Base-by-base conservation (phyloP, 30 jellyfish, hydroid and myxozoan genomes). In the Chrysaora quinquecirrha region DNA sequence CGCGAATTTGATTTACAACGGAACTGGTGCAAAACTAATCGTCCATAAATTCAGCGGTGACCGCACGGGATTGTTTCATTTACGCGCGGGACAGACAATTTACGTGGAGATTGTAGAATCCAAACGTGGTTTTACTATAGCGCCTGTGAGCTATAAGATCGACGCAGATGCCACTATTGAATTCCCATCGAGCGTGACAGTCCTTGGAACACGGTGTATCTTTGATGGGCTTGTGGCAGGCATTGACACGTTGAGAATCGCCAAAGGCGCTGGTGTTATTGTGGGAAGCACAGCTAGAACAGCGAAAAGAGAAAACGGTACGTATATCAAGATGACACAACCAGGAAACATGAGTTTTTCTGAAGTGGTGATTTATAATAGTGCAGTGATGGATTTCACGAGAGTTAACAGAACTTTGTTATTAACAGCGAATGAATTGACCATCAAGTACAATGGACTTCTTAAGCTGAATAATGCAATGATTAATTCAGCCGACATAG, bases 11-110 rank as follows among this genome's bases (percentile, higher is more conserved):
- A 76, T 48, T 22, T 46, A 66, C 10, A 68, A 82, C 38, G 93
- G 93, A 12, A 35, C 62, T 23, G 71, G 70, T 34, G 93, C 93
- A 16, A 82, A 68, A 14, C 43, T 82, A 29, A 34, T 47, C 38
- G 93, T 72, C 18, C 93, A 82, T 35, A 82, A 70, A 56, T 82
- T 82, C 31, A 72, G 24, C 0, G 93, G 93, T 2, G 93, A 82
- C 63, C 93, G 86, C 30, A 82, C 93, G 19, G 93, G 86, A 2
- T 32, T 82, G 75, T 61, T 69, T 35, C 86, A 82, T 30, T 43
- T 82, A 16, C 54, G 48, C 21, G 0, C 64, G 0, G 86, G 86
- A 27, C 93, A 82, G 54, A 60, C 34, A 23, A 72, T 82, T 71
- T 82, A 22, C 56, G 93, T 82, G 0, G 93, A 82, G 67, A 84